Conservation (phyloP, 2,888 invertebrate species). For the Fragum sueziense region DNA sequence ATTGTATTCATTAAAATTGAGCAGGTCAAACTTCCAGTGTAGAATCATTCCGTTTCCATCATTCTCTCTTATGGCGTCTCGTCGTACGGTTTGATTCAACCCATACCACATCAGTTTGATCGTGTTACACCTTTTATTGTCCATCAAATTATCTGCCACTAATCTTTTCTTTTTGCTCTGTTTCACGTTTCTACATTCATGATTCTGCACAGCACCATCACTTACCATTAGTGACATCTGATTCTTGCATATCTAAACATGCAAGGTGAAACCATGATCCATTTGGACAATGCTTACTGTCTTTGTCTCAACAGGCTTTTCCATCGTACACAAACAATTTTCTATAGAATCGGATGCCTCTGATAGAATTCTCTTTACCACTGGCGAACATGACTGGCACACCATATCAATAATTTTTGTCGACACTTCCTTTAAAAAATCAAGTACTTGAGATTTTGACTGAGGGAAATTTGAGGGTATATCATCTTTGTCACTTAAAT, state of each 20-base stretch:
- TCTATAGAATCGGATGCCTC: neutral
- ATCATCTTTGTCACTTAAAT: neutral
- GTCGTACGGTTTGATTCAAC: constrained; percentile 32
- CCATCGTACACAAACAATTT: constrained; percentile 33
- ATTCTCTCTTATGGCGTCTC: constrained; percentile 57
- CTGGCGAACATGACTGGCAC: constrained; percentile 25
- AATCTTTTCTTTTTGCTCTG: constrained; percentile 11
- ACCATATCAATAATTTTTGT: constrained; percentile 36
- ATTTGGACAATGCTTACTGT: constrained; percentile 34
- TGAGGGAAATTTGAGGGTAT: constrained; percentile 21
- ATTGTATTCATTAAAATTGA: constrained; percentile 45
- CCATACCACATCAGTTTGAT: constrained; percentile 42
- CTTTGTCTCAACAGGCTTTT: constrained; percentile 26
- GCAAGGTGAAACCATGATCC: constrained; percentile 46
- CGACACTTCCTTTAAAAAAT: constrained; percentile 15
- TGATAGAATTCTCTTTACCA: constrained; percentile 13
- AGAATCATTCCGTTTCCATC: constrained; percentile 51
- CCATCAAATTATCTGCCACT: constrained; percentile 8
- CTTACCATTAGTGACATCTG: constrained; percentile 36
- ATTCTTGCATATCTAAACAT: constrained; percentile 32
- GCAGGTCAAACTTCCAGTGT: constrained; percentile 56
- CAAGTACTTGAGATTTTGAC: neutral
- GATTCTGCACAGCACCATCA: constrained; percentile 39
- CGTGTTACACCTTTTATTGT: constrained; percentile 16
- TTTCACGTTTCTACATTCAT: neutral